Conservation (phyloP, 2,113 vertebrate genomes). For the Fulmarus glacialis region DNA sequence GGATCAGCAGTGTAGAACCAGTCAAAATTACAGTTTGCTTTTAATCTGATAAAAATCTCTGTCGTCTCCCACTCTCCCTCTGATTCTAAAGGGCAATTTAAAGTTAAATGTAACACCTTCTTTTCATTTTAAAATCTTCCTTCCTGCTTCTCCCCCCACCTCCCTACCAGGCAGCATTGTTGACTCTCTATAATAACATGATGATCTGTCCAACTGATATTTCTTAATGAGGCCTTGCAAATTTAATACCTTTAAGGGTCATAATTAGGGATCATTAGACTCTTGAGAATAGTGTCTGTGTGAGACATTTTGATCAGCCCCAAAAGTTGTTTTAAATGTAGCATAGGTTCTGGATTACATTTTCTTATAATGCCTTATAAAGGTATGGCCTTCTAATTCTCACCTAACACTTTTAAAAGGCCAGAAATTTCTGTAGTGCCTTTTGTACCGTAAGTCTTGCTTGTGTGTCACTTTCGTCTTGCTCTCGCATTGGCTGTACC, state of each 20-base stretch:
- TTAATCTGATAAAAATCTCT: neutral
- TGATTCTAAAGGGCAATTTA: neutral
- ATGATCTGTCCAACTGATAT: neutral
- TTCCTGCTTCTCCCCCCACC: neutral
- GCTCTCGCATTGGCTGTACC: neutral
- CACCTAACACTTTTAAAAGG: neutral
- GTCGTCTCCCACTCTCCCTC: neutral
- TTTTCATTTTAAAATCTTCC: neutral
- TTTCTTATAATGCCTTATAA: neutral
- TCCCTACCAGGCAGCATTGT: neutral
- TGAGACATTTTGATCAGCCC: neutral
- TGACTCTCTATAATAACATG: neutral
- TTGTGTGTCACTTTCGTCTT: neutral
- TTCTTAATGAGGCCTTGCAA: neutral
- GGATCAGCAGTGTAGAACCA: neutral
- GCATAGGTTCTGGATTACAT: neutral
- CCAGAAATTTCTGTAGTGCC: neutral
- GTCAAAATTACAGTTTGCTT: neutral
- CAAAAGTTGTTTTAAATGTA: neutral
- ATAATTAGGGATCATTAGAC: neutral
- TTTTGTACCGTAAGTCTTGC: neutral
- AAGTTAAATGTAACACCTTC: neutral
- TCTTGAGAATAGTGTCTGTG: neutral
- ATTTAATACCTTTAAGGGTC: neutral
- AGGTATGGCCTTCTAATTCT: neutral